phyloP scores from a whole-genome alignment of 2,113 vertebrate genomes.

The Seriola aureovittata region DNA sequence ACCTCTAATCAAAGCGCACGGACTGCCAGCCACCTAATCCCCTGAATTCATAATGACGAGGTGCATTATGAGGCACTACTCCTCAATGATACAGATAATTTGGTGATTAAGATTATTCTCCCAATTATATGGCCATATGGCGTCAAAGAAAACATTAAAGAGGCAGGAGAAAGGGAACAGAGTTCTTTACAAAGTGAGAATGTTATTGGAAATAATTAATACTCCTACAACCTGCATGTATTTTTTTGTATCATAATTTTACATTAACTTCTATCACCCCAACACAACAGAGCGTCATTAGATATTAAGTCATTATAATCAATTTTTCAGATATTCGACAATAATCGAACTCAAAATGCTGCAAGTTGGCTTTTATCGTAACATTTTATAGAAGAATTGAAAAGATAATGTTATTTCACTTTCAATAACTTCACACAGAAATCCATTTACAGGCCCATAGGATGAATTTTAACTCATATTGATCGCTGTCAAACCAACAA shows the following conservation, averaged over 20 bases:
- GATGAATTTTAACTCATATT: conserved; percentile 21
- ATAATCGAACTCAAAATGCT: neutral
- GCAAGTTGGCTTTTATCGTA: neutral
- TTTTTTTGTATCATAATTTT: neutral
- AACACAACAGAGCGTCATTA: neutral
- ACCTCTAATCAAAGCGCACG: conserved; percentile 57
- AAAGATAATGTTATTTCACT: neutral
- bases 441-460: neutral
- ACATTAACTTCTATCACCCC: neutral
- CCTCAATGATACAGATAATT: conserved; percentile 32
- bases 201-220: neutral
- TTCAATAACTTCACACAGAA: neutral
- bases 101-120: conserved; percentile 30
- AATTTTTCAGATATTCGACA: neutral
- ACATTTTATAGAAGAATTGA: neutral
- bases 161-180: neutral
- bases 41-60: conserved; percentile 35
- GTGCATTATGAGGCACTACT: conserved; percentile 23
- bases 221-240: too few species aligned
- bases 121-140: neutral
- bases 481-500: conserved; percentile 41
- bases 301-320: neutral
- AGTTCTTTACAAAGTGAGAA: neutral
- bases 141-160: neutral
- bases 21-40: conserved; percentile 38